Evolutionary conservation across 2,797 vertebrate genomes (phyloP).

Genomic region (Spheniscus humboldti): DNA sequence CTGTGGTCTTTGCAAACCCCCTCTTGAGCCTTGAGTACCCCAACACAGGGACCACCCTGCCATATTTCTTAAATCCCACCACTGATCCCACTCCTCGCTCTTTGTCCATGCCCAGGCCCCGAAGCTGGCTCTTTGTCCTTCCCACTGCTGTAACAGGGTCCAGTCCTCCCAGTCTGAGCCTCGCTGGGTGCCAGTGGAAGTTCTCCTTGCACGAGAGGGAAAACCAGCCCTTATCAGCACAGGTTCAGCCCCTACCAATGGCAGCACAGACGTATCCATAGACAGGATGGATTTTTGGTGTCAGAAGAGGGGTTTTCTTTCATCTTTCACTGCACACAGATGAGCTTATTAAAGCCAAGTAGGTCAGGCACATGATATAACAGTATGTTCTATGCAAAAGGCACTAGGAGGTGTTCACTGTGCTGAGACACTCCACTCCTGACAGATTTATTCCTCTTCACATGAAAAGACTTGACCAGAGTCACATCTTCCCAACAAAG

Average conservation of each 20-base stretch:
- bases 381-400: neutral
- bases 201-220: neutral
- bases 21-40: neutral
- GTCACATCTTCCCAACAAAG: neutral
- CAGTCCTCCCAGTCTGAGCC: neutral
- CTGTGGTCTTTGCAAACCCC: neutral
- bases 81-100: neutral
- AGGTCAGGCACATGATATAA: constrained; percentile 8
- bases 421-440: neutral
- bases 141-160: neutral
- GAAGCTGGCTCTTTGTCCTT: neutral
- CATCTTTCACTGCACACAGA: constrained; percentile 33
- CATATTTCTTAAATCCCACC: neutral
- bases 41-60: neutral
- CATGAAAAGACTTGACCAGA: neutral
- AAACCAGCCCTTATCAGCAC: neutral
- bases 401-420: constrained; percentile 2
- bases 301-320: constrained; percentile 21
- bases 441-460: neutral
- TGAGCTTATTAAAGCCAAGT: constrained; percentile 44
- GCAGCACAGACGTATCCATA: neutral
- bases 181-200: neutral
- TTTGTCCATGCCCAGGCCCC: neutral
- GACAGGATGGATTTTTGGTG: neutral
- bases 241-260: neutral